These are phyloP conservation scores for Tubulanus polymorphus DNA, from an alignment of 2,888 invertebrate genomes.

Conservation along the genomic window DNA sequence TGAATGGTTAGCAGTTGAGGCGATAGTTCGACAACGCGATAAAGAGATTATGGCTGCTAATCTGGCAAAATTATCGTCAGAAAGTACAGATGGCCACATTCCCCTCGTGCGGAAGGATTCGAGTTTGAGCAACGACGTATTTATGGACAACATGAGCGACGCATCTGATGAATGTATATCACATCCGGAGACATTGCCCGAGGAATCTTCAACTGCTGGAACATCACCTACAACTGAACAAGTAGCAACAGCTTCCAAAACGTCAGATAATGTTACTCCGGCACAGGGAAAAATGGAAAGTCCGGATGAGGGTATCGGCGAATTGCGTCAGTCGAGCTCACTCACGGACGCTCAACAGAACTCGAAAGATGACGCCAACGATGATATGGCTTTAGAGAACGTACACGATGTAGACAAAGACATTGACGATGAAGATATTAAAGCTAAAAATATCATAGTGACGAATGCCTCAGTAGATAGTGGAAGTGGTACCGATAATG, in stretches of 20 bases:
- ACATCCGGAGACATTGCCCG: constrained; percentile 39
- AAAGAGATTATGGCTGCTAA: constrained; percentile 72
- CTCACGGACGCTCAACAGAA: too few relatives aligned
- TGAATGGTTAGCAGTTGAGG: constrained; percentile 92
- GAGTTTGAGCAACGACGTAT: constrained; percentile 57
- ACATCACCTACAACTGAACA: constrained; percentile 44
- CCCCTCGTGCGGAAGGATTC: constrained; percentile 52
- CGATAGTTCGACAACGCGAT: constrained; percentile 65
- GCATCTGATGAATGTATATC: constrained; percentile 48
- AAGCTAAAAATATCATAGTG: constrained; percentile 34
- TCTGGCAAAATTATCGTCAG: constrained; percentile 77
- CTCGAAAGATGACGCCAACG: too few relatives aligned
- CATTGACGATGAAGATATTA: background rate
- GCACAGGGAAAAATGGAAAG: constrained; percentile 23
- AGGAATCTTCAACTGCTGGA: constrained; percentile 39
- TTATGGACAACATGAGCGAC: constrained; percentile 44
- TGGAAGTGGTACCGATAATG: constrained; percentile 18
- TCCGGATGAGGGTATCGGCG: constrained; percentile 49
- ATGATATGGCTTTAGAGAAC: too few relatives aligned
- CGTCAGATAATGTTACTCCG: background rate
- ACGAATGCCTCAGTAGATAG: constrained; percentile 56
- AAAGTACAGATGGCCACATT: constrained; percentile 54
- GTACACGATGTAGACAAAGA: too few relatives aligned
- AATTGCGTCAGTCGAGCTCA: constrained; percentile 37
- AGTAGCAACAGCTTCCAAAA: constrained; percentile 18